Evolutionary conservation across 2,888 invertebrate genomes (phyloP), one percentile per base, ranked within the genome.

Genomic region (Megamerina dolium): DNA sequence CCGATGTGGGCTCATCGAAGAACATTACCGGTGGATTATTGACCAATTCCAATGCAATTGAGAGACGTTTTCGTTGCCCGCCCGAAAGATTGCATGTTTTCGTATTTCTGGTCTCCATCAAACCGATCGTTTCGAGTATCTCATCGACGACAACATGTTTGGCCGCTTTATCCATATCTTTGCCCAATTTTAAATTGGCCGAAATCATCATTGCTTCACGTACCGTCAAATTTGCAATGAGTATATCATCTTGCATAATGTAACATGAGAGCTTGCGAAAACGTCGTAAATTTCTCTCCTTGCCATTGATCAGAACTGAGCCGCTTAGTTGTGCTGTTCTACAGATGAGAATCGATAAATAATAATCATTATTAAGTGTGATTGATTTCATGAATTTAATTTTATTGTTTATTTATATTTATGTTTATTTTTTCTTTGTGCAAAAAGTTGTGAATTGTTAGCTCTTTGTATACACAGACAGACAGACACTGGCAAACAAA

Each of bases 1-100:
- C 95, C 60, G 92, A 85, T 30, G 87, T 87, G 2, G 94, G 94
- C 70, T 95, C 94, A 63, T 95, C 94, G 65, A 95, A 93, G 73
- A 94, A 95, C 92, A 95, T 94, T 48, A 95, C 89, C 51, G 94
- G 94, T 18, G 95, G 94, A 74, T 94, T 93, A 73, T 93, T 93
- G 37, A 94, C 92, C 67, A 94, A 77, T 73, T 94, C 93, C 64
- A 91, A 74, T 41, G 92, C 93, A 61, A 94, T 92, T 5, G 92
- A 91, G 49, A 93, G 75, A 45, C 93, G 78, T 69, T 94, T 94
- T 51, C 89, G 78, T 73, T 94, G 93, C 0, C 93, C 93, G 16
- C 93, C 93, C 6, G 92, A 92, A 31, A 94, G 77, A 63, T 83
- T 85, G 37, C 80, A 79, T 12, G 90, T 85, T 57, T 84, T 77